These are phyloP conservation scores for Potamilus streckersoni DNA, from an alignment of 1,140 invertebrate genomes.

Conservation along the genomic window DNA sequence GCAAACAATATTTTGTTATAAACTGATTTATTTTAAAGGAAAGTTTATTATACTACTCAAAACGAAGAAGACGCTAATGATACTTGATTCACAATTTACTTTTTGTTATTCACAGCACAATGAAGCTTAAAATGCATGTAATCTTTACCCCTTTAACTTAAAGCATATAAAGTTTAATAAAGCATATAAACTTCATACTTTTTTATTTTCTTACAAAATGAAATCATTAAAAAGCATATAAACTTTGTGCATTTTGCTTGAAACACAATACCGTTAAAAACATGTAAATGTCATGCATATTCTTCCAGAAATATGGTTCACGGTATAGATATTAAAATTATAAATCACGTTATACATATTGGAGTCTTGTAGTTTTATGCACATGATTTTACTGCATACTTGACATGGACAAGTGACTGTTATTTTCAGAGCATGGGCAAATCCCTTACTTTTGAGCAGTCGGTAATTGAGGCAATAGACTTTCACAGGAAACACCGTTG, in stretches of 20 bases:
- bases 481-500: slow-evolving; percentile 76
- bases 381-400: neutral
- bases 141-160: no score
- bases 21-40: no score
- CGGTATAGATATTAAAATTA: neutral
- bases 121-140: no score
- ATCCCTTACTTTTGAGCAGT: slow-evolving; percentile 87
- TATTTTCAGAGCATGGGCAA: slow-evolving; percentile 79
- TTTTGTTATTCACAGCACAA: no score
- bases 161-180: no score
- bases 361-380: neutral
- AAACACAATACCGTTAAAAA: neutral
- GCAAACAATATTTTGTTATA: no score
- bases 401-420: neutral
- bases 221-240: no score
- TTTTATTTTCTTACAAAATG: neutral
- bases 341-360: neutral
- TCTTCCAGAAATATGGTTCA: neutral
- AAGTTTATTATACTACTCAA: no score
- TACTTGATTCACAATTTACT: no score
- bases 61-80: no score
- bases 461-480: slow-evolving; percentile 85
- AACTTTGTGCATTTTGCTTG: neutral
- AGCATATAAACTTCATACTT: neutral
- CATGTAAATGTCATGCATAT: neutral